phyloP scores from a whole-genome alignment of 2,113 vertebrate species.

The Takifugu flavidus region DNA sequence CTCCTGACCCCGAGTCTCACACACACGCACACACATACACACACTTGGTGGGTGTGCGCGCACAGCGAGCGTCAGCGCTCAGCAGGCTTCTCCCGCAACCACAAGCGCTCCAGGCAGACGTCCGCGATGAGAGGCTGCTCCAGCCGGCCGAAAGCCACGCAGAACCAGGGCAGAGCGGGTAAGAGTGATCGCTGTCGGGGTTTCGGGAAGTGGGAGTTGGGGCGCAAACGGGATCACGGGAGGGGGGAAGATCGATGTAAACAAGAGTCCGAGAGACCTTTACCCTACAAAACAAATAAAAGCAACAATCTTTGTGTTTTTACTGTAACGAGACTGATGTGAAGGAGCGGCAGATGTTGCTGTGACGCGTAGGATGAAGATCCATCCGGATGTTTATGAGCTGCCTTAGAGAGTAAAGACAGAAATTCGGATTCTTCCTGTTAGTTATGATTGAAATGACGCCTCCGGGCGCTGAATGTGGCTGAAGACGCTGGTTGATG shows the following conservation, averaged over 20 bases:
- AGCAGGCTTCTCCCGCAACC: constrained; percentile 32
- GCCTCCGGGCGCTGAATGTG: neutral
- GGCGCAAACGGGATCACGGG: constrained; percentile 55
- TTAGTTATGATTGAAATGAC: neutral
- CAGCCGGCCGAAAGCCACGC: constrained; percentile 55
- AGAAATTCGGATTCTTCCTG: neutral
- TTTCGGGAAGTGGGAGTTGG: neutral
- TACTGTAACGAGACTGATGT: neutral
- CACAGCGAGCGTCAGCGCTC: constrained; percentile 35
- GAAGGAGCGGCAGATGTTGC: neutral
- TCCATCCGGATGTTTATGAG: neutral
- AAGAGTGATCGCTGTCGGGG: constrained; percentile 35
- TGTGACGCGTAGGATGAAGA: constrained; percentile 6
- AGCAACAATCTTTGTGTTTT: neutral
- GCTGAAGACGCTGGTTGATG: constrained; percentile 4
- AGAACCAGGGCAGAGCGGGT: constrained; percentile 62
- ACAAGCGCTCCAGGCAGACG: constrained; percentile 45
- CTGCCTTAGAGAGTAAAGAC: neutral
- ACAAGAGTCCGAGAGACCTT: constrained; percentile 52
- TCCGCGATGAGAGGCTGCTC: constrained; percentile 77
- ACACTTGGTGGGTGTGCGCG: constrained; percentile 43
- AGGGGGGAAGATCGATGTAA: no score
- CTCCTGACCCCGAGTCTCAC: neutral
- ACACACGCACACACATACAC: neutral
- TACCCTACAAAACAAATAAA: constrained; percentile 44